Evolutionary conservation across 1,140 invertebrate genomes (phyloP).

Genomic region (Nixonia krombeini): DNA sequence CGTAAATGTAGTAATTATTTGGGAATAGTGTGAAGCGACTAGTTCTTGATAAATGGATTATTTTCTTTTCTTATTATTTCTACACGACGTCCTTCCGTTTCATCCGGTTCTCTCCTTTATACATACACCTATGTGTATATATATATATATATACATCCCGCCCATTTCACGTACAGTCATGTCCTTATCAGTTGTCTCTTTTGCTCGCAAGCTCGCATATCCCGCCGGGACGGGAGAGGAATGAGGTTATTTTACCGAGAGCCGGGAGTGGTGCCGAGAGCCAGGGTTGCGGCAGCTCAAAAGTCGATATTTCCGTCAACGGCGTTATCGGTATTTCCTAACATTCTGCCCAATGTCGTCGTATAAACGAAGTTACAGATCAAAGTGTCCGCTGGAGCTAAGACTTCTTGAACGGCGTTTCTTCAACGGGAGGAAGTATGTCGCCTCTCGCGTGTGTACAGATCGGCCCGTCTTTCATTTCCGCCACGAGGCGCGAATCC

Average conservation of each 20-base stretch:
- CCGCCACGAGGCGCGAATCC: slow-evolving; percentile 22
- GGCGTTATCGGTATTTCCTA: slow-evolving; percentile 68
- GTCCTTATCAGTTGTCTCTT: background rate
- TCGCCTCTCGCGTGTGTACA: slow-evolving; percentile 15
- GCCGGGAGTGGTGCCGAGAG: slow-evolving; percentile 27
- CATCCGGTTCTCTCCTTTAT: too few relatives aligned
- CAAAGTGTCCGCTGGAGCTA: slow-evolving; percentile 56
- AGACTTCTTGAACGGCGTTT: slow-evolving; percentile 27
- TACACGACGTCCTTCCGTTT: too few relatives aligned
- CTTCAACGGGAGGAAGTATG: slow-evolving; percentile 15
- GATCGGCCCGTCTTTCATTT: slow-evolving; percentile 40
- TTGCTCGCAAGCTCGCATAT: background rate
- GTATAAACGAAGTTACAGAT: slow-evolving; percentile 67
- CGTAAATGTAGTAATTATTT: too few relatives aligned
- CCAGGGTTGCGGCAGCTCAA: slow-evolving; percentile 58
- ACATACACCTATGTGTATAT: background rate
- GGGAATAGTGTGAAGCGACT: too few relatives aligned
- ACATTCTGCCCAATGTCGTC: slow-evolving; percentile 64
- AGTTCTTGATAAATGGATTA: too few relatives aligned
- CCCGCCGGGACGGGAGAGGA: slow-evolving; percentile 11
- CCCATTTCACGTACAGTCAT: background rate
- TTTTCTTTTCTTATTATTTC: too few relatives aligned
- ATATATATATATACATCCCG: background rate
- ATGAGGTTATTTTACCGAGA: slow-evolving; percentile 26
- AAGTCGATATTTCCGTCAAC: slow-evolving; percentile 71